These are phyloP conservation scores for Epinephelus moara DNA, from an alignment of 2,113 vertebrate species.

Conservation along the genomic window DNA sequence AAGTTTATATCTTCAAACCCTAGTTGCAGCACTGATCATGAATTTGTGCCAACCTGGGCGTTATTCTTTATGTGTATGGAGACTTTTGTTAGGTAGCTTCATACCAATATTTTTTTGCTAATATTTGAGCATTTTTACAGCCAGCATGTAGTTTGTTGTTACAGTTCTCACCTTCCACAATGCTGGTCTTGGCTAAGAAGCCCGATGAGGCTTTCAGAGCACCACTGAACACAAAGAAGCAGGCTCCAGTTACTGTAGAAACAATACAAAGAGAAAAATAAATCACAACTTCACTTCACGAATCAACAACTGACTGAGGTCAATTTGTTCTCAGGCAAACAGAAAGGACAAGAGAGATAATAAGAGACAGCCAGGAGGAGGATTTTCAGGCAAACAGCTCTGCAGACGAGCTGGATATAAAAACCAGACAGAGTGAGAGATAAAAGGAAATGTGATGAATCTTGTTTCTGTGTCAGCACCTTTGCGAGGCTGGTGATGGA, in stretches of 20 bases:
- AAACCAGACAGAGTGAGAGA: neutral
- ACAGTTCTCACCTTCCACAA: conserved; percentile 93
- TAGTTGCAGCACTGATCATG: neutral
- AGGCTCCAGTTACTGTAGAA: conserved; percentile 94
- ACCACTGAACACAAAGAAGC: conserved; percentile 99
- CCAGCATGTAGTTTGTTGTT: neutral
- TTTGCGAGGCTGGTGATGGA: conserved; percentile 96
- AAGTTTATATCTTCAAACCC: neutral
- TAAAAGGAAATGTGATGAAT: neutral
- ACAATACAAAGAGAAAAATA: neutral
- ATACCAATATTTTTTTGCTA: neutral
- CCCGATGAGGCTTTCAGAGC: conserved; percentile 97
- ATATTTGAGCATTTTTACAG: conserved; percentile 12
- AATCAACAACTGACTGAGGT: neutral
- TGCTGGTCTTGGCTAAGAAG: conserved; percentile 97
- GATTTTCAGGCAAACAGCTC: neutral
- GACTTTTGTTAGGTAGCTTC: neutral
- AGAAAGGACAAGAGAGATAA: neutral
- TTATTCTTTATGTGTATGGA: neutral
- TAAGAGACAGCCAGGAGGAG: neutral
- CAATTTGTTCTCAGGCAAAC: neutral
- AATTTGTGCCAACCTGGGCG: neutral
- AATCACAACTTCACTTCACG: neutral
- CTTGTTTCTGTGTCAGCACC: conserved; percentile 77
- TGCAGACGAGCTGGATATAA: neutral